Evolutionary conservation across 2,113 vertebrate genomes (phyloP), one percentile per base, ranked within the genome.

Genomic region (Neogobius melanostomus): DNA sequence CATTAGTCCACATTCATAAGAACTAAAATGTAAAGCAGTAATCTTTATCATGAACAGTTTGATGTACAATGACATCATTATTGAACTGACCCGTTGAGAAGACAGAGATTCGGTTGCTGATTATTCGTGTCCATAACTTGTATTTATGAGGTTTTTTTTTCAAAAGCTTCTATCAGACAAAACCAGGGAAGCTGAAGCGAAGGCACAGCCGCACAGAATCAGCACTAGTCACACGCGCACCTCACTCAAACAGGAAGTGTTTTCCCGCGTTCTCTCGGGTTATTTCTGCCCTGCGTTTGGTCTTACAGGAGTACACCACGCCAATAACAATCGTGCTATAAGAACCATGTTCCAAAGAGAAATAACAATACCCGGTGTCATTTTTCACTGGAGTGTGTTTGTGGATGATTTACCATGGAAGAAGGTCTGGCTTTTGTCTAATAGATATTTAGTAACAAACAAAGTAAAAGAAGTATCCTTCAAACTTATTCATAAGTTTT

Each of bases 201-300:
- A 46, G 12, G 6, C 28, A 15, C 57, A n/a, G n/a, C 36, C 7
- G 28, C 36, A 44, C 57, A 49, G 11, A 15, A 14, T 3, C 28
- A 28, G 28, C 28, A 36, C 28, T 36, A 2, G 4, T 4, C 7
- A 56, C 28, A 36, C 21, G 57, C 11, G 17, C 2, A 17, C 2
- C 57, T 16, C 8, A 64, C 57, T 16, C 8, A 64, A 12, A 5
- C 44, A 59, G 76, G 66, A 79, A 74, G 52, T 21, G 48, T 45
- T 65, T 50, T 76, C 76, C 77, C 81, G 81, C 73, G 73, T 28
- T 16, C 0, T 6, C 0, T 0, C 0, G 0, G 0, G 9, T 1
- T 10, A 10, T 16, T 61, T 11, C 2, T 6, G n/a, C 75, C 69
- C 74, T 0, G 45, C 43, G 0, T 6, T 45, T 17, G 56, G 69